These are phyloP conservation scores for Archegozetes longisetosus DNA, from an alignment of 1,140 invertebrate genomes.

Conservation along the genomic window DNA sequence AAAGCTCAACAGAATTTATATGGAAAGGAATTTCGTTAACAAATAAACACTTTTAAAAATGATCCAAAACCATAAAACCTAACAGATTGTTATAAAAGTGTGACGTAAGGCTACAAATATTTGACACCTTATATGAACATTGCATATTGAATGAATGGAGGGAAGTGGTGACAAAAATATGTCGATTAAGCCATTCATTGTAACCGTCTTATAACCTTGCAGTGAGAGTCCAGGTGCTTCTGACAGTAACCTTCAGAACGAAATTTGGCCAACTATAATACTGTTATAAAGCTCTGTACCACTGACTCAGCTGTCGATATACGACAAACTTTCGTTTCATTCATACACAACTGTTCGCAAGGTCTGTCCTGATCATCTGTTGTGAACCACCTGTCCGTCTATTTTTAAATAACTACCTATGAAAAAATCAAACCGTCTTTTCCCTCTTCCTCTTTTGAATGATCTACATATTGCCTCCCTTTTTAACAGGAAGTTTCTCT, in stretches of 20 bases:
- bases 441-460: background rate
- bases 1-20: too few species aligned
- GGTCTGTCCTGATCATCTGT: background rate
- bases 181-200: too few species aligned
- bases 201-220: too few species aligned
- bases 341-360: background rate
- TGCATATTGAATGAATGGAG: too few species aligned
- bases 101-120: background rate
- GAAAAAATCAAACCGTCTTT: background rate
- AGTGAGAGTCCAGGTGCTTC: background rate
- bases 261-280: background rate
- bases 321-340: background rate
- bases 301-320: background rate
- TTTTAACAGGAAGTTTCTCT: background rate
- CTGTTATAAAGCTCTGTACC: background rate
- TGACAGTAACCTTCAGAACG: background rate
- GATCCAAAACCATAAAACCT: too few species aligned
- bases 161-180: too few species aligned
- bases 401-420: background rate
- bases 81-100: background rate
- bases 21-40: too few species aligned
- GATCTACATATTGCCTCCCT: background rate
- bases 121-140: too few species aligned
- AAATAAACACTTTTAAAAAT: too few species aligned
- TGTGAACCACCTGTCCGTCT: background rate